Conservation (phyloP, 1,140 invertebrate species). For the Akabosia matsudoensis region DNA sequence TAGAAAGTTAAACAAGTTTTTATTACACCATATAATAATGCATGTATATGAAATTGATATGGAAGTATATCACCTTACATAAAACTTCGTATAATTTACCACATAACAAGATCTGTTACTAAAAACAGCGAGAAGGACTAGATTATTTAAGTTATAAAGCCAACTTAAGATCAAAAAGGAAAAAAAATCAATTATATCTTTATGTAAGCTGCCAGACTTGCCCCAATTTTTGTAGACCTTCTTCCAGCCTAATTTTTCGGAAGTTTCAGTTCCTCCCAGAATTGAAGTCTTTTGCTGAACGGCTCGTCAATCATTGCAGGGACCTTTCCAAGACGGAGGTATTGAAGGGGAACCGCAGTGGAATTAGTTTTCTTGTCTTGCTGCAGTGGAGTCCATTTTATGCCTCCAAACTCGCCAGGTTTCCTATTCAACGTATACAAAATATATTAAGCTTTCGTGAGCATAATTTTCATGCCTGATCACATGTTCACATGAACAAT, state of each 20-base stretch:
- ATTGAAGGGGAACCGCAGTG: neutral
- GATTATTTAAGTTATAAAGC: too few relatives aligned
- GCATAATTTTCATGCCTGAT: neutral
- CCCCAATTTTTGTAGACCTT: neutral
- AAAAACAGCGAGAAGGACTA: too few relatives aligned
- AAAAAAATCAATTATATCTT: too few relatives aligned
- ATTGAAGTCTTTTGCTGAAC: constrained; percentile 11
- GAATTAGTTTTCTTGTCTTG: neutral
- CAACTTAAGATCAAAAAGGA: too few relatives aligned
- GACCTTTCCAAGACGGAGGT: constrained; percentile 7
- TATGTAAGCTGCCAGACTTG: too few relatives aligned
- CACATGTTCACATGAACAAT: neutral
- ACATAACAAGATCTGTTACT: too few relatives aligned
- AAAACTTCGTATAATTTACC: too few relatives aligned
- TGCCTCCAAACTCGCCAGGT: neutral
- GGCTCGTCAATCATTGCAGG: constrained; percentile 5
- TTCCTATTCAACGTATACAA: neutral
- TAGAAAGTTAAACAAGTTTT: too few relatives aligned
- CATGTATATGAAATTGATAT: too few relatives aligned
- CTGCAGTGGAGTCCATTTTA: neutral
- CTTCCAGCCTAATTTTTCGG: neutral
- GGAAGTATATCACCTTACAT: too few relatives aligned
- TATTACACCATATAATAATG: too few relatives aligned
- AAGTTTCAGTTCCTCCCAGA: neutral
- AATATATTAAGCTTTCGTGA: neutral